Evolutionary conservation across 2,797 vertebrate species (phyloP).

Genomic region (Brachyalestes nurse): DNA sequence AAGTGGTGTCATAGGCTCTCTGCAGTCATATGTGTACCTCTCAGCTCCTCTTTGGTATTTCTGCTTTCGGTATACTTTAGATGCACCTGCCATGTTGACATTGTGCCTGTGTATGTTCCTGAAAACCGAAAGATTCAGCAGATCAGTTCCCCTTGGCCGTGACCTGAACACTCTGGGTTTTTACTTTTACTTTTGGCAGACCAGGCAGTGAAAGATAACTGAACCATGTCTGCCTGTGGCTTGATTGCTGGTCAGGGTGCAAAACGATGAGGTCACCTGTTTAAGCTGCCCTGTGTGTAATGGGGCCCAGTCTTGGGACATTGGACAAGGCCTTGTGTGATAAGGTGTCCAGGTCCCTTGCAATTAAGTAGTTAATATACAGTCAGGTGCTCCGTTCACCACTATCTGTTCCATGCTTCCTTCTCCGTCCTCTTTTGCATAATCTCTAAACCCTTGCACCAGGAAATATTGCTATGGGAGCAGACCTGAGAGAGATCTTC

Average conservation of each 20-base stretch:
- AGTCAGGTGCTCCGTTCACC: conserved; percentile 19
- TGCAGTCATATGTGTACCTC: background rate
- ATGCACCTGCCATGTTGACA: background rate
- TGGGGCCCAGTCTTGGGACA: background rate
- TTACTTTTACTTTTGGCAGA: background rate
- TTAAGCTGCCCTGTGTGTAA: background rate
- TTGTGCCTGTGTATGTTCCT: background rate
- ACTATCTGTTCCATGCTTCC: conserved; percentile 20
- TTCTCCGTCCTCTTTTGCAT: conserved; percentile 36
- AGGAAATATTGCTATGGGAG: background rate
- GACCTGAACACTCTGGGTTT: background rate
- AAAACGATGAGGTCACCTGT: background rate
- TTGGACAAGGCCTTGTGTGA: background rate
- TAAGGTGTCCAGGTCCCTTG: background rate
- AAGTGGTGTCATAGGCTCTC: background rate
- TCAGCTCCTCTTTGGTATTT: background rate
- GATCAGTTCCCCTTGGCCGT: background rate
- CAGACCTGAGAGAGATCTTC: background rate
- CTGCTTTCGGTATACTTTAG: background rate
- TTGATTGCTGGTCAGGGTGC: background rate
- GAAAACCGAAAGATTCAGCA: background rate
- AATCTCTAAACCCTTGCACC: conserved; percentile 14
- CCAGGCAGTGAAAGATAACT: background rate
- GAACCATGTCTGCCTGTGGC: background rate
- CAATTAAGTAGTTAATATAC: conserved; percentile 1